Evolutionary conservation across 2,113 vertebrate species (phyloP).

Genomic region (Penelope pileata): DNA sequence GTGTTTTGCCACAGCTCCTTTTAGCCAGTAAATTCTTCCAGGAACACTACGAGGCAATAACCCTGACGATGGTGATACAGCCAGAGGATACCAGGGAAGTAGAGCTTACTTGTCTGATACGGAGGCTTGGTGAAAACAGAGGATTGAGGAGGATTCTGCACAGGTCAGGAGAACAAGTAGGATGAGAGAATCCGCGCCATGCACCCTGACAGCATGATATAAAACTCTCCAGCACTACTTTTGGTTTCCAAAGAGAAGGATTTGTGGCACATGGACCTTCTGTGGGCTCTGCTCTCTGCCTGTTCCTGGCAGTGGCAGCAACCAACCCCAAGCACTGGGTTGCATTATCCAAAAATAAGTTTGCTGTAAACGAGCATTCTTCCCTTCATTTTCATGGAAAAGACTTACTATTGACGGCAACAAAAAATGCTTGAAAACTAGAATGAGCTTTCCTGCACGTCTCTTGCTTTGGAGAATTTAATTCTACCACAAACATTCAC

Average conservation of each 20-base stretch:
- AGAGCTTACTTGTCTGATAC: not conserved
- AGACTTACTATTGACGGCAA: not conserved
- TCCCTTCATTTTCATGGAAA: not conserved
- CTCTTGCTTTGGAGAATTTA: not conserved
- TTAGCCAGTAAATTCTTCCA: not conserved
- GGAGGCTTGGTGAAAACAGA: not conserved
- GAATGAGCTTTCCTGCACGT: not conserved
- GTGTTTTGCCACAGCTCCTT: not conserved
- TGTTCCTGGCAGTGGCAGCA: not conserved
- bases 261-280: not conserved
- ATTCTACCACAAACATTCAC: not conserved
- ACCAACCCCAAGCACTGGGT: not conserved
- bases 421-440: not conserved
- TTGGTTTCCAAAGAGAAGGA: not conserved
- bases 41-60: not conserved
- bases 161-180: not conserved
- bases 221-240: not conserved
- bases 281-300: fast-evolving
- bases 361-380: not conserved
- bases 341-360: fast-evolving
- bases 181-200: not conserved
- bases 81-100: fast-evolving
- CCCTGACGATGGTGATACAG: no score
- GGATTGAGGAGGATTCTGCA: not conserved
- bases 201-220: not conserved